phyloP scores from a whole-genome alignment of 1,140 invertebrate species.

The Copidosoma floridanum region DNA sequence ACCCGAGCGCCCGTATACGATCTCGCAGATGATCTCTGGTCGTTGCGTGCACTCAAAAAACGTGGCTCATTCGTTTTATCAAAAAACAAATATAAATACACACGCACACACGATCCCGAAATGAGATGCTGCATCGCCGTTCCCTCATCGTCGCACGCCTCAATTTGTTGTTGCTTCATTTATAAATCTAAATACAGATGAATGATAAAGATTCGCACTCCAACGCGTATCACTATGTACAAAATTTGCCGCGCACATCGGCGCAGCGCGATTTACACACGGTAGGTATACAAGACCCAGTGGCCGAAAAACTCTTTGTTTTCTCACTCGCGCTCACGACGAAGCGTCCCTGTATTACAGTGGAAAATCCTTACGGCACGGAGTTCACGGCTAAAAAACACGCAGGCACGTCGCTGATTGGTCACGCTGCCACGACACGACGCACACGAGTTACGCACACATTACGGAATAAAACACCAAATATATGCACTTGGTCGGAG shows the following conservation, averaged over 20 bases:
- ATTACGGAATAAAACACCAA: too few species aligned
- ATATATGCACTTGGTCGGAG: too few species aligned
- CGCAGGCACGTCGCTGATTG: too few species aligned
- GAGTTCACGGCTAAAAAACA: not conserved
- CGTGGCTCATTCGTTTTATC: not conserved
- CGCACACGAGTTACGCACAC: too few species aligned
- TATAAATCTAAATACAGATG: slow-evolving; percentile 17
- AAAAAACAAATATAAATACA: slow-evolving; percentile 15
- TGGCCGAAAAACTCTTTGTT: not conserved
- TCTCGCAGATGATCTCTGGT: not conserved
- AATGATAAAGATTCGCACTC: slow-evolving; percentile 19
- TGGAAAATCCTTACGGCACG: not conserved
- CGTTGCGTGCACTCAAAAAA: slow-evolving; percentile 2
- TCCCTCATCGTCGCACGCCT: too few species aligned
- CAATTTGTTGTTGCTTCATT: too few species aligned
- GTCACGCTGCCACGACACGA: too few species aligned
- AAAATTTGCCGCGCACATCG: not conserved
- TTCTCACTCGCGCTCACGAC: slow-evolving; percentile 6
- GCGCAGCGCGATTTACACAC: slow-evolving; percentile 13
- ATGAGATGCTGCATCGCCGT: too few species aligned
- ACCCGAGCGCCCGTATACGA: too few species aligned
- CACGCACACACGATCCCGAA: slow-evolving; percentile 6
- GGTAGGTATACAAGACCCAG: too few species aligned
- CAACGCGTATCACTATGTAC: slow-evolving; percentile 14
- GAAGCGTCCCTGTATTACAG: slow-evolving; percentile 4